Conservation (phyloP, 1,140 invertebrate genomes). For the Oryctes rhinoceros region DNA sequence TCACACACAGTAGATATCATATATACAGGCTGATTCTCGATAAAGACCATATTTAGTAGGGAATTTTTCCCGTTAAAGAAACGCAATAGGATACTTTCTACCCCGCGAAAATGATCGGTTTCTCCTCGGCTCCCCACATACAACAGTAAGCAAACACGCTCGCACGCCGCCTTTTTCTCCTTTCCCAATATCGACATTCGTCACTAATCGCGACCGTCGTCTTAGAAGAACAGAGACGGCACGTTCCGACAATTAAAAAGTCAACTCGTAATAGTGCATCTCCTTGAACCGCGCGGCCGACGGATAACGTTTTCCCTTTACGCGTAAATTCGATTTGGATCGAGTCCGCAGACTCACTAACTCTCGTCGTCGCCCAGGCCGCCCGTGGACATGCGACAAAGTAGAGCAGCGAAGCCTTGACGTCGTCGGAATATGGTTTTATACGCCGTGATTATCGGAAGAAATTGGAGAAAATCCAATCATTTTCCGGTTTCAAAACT, state of each 20-base stretch:
- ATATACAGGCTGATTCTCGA: too few species aligned
- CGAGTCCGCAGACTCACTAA: not conserved
- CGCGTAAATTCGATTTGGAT: constrained; percentile 8
- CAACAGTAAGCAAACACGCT: not conserved
- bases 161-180: not conserved
- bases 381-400: too few species aligned
- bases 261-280: constrained; percentile 6
- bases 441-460: too few species aligned
- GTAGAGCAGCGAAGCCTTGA: too few species aligned
- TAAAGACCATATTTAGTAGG: not conserved
- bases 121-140: not conserved
- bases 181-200: not conserved
- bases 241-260: constrained; percentile 7
- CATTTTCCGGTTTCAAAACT: too few species aligned
- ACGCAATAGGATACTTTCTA: not conserved
- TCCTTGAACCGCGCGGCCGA: not conserved
- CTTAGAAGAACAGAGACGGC: not conserved
- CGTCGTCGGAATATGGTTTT: too few species aligned
- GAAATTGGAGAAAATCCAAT: too few species aligned
- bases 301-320: not conserved
- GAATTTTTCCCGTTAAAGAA: constrained; percentile 1
- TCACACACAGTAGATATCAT: not conserved
- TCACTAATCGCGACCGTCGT: not conserved
- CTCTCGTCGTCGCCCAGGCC: too few species aligned
- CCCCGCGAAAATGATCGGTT: not conserved